Base-by-base conservation (phyloP, 2,888 invertebrate species). In the Gastrophysa polygoni region DNA sequence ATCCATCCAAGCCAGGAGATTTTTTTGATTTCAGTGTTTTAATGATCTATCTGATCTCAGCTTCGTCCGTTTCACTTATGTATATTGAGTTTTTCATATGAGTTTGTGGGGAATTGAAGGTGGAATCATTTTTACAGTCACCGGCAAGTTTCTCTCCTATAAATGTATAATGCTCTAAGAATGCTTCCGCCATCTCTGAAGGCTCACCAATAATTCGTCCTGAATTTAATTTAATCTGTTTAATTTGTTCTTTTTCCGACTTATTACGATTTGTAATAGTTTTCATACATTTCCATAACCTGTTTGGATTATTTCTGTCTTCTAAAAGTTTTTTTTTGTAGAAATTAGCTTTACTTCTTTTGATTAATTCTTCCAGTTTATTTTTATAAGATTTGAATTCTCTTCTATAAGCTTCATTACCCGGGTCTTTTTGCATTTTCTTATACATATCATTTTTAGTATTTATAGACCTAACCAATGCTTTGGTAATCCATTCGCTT, bases 311-410 rank as follows among this genome's bases (percentile, higher is more conserved):
- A 51, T 34, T 50, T 34, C 20, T 34, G 34, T 51, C 20, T 11
- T 51, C 51, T 17, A 34, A 34, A 18, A 51, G 34, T 34, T 51
- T 32, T 51, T 51, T 51, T 51, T 34, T 51, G 51, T 32, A 51
- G n/a, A 34, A 51, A 34, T 51, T 34, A 51, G 51, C 51, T 51
- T 32, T 51, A 51, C 18, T 51, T 34, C 11, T 51, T n/a, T 51
- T 51, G 6, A 51, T 51, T 51, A 34, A 18, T 51, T 51, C 32
- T 51, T 51, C 18, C 34, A 51, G n/a, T 51, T 51, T 51, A 51
- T 51, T 51, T 34, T 51, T 51, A 34, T 51, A 34, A 1, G 51
- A 3, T 51, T 51, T 51, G 34, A 34, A 51, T 51, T 51, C 34
- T 51, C 51, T 51, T 7, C 51, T 51, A n/a, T 3, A 34, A 34